Base-by-base conservation (phyloP, 2,113 vertebrate genomes). In the Nibea coibor region DNA sequence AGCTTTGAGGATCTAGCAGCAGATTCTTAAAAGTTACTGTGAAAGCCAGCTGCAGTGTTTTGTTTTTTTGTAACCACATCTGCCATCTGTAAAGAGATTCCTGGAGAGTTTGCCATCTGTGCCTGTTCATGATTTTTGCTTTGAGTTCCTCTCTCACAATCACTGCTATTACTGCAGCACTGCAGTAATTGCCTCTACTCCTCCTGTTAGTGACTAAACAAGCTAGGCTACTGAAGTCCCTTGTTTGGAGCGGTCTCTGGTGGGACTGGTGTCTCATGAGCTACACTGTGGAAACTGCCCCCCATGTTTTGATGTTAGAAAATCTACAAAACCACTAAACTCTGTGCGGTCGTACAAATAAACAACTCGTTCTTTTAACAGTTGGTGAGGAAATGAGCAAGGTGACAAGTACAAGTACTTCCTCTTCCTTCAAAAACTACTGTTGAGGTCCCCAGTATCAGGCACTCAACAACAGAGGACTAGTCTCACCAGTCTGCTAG, bases 61-160 rank as follows among this genome's bases (percentile, higher is more conserved):
- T 51, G 3, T 4, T 28, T 28, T 28, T 35, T 67, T 51, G 17
- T n/a, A 39, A 53, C 28, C 8, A 58, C 12, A 19, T 45, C 54
- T 71, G 10, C 66, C 50, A 75, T 45, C 48, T 78, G 61, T 42
- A 35, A 63, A 76, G 43, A 39, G 35, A 39, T n/a, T 54, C 50
- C 20, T 53, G 24, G 47, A 61, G 16, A 74, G 35, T 15, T 62
- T 6, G 22, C 45, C 15, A 28, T 43, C 61, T 72, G 57, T 53
- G 19, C 4, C 19, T 62, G 43, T 50, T 59, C 22, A 80, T 26
- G 50, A 53, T 47, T 24, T 69, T 51, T 2, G n/a, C 67, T 85
- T 84, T 65, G 64, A 79, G 43, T 56, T 72, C 17, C n/a, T 79
- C 63, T 83, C 59, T 53, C 53, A 78, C 54, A 64, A 75, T 72